Evolutionary conservation across 2,113 vertebrate species (phyloP).

Genomic region (Anser cygnoides): DNA sequence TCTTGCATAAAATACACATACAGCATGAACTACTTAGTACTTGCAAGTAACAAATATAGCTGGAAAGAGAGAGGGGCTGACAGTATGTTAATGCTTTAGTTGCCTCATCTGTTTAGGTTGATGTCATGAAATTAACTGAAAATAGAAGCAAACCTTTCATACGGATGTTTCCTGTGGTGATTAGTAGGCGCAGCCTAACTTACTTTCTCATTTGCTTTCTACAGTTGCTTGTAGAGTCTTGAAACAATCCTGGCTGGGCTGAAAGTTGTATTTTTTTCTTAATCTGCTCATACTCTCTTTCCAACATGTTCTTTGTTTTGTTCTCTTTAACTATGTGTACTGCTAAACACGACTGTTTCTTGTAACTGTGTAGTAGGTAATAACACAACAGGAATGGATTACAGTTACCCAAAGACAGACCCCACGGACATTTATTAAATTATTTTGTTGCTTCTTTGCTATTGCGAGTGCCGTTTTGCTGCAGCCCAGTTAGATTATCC

Average conservation of each 20-base stretch:
- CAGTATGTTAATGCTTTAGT: background rate
- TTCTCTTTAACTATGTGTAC: background rate
- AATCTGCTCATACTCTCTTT: background rate
- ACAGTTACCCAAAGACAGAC: background rate
- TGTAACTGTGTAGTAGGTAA: background rate
- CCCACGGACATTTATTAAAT: background rate
- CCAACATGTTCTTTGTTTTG: background rate
- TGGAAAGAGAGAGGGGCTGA: background rate
- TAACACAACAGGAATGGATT: background rate
- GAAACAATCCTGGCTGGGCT: background rate
- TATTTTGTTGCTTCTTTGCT: background rate
- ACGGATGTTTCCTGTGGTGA: background rate
- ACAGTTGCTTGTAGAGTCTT: background rate
- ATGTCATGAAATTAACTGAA: background rate
- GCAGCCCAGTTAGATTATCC: background rate
- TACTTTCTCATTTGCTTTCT: background rate
- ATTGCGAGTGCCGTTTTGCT: background rate
- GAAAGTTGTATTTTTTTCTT: background rate
- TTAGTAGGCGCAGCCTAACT: background rate
- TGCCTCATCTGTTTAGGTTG: background rate
- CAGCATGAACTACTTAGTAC: background rate
- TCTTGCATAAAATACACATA: background rate
- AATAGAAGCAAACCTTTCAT: background rate
- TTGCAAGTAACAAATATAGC: background rate
- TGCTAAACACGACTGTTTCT: background rate